Evolutionary conservation across 2,113 vertebrate species (phyloP), one percentile per base, ranked within the genome.

Genomic region (Channa maculata): DNA sequence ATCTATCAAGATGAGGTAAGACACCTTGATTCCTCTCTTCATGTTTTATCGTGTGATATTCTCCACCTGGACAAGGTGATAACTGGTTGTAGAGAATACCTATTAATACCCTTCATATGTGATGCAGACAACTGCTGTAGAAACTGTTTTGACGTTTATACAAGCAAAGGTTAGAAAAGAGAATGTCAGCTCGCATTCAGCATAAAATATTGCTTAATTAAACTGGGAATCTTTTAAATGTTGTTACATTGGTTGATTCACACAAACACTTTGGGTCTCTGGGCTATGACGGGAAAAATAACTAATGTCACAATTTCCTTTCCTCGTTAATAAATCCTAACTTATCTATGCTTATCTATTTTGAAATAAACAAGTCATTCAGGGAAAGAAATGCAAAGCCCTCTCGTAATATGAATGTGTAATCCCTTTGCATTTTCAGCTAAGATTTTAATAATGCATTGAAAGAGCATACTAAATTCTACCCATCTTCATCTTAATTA

Each of bases 1-100:
- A 93, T 95, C 88, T 98, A 98, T 91, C 96, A 95, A 0, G 96
- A 99, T 76, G 93, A 98, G 97, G 98, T 99, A 93, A 86, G 89
- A 77, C 48, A n/a, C 43, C 8, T 8, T n/a, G 33, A 55, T 73
- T 48, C 48, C 24, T 61, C 48, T 53, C 41, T 10, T 37, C 6
- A 4, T 62, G 48, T 65, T 57, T 33, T 10, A 64, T 60, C 15
- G 51, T 74, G 39, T 80, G 63, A 69, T 69, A 54, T 76, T 62
- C 54, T 36, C 9, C 43, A 44, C 10, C 67, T 44, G 68, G 51
- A 48, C 12, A 48, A 33, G 34, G 38, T 50, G 38, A 61, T 62
- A 48, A 50, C 38, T 5, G 15, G 43, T 37, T 54, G 61, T 44
- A 36, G n/a, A 51, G 15, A 48, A 68, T 5, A n/a, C 44, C 24